phyloP scores from a whole-genome alignment of 2,113 vertebrate genomes.

The Ammodytes dubius region DNA sequence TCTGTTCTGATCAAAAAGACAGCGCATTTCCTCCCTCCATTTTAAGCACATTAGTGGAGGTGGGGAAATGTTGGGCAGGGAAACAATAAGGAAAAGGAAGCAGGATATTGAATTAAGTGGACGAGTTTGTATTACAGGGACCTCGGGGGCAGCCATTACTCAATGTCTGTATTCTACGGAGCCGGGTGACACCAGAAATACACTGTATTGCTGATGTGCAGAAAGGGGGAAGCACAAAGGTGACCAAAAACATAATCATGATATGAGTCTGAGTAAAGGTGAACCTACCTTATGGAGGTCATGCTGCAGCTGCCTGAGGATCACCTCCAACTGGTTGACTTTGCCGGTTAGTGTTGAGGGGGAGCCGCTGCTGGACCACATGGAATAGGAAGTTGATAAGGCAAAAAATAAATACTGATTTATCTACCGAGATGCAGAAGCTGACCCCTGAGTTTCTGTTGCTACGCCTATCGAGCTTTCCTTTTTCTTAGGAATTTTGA shows the following conservation, averaged over 20 bases:
- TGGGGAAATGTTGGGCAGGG: constrained; percentile 54
- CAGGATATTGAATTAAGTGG: constrained; percentile 77
- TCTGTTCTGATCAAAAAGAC: constrained; percentile 50
- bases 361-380: constrained; percentile 71
- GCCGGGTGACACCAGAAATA: constrained; percentile 41
- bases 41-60: constrained; percentile 66
- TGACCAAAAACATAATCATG: constrained; percentile 9
- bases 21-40: constrained; percentile 64
- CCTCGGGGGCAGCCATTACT: constrained; percentile 60
- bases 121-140: constrained; percentile 68
- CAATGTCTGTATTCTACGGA: constrained; percentile 40
- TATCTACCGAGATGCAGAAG: neutral
- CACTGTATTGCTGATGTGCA: constrained; percentile 16
- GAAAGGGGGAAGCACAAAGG: constrained; percentile 10
- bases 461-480: neutral
- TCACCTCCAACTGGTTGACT: constrained; percentile 96
- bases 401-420: neutral
- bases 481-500: neutral
- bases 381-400: neutral
- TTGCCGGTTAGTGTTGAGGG: constrained; percentile 94
- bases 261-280: neutral
- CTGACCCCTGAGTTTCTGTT: neutral
- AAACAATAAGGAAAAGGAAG: constrained; percentile 75
- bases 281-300: constrained; percentile 92
- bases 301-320: constrained; percentile 94